phyloP scores from a whole-genome alignment of 2,113 vertebrate species.

The Leucoraja erinaceus region DNA sequence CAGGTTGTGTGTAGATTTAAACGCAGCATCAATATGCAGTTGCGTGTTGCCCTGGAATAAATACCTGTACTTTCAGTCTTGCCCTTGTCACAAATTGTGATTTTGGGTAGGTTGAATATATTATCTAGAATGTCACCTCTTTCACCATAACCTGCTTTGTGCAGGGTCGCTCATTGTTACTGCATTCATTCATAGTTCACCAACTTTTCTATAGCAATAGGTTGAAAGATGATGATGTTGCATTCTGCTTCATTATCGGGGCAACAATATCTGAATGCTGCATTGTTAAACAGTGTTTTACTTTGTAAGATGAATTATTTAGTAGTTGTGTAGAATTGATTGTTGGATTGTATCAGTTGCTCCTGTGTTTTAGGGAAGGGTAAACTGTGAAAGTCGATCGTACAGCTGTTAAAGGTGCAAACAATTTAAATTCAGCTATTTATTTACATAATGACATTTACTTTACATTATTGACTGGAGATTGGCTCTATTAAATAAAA shows the following conservation, averaged over 20 bases:
- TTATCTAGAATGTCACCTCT: background rate
- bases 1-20: background rate
- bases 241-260: slow-evolving; percentile 5
- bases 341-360: background rate
- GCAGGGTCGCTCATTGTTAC: background rate
- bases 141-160: background rate
- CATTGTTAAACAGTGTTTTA: background rate
- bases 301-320: background rate
- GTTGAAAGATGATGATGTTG: slow-evolving; percentile 16
- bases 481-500: background rate
- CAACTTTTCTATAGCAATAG: background rate
- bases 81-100: background rate
- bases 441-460: background rate
- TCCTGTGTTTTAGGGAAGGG: background rate
- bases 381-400: background rate
- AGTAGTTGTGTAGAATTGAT: background rate
- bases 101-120: background rate
- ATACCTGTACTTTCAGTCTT: background rate
- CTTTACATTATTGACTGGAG: background rate
- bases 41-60: background rate
- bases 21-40: too few species aligned
- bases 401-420: background rate
- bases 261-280: background rate
- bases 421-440: background rate
- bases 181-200: background rate